A percentile compares a stretch with the other conserved stretches of the same genome.
Evolutionary conservation across 64 coral and sea anemone species (phyloP).

Genomic region (Astreopora myriophthalma): DNA sequence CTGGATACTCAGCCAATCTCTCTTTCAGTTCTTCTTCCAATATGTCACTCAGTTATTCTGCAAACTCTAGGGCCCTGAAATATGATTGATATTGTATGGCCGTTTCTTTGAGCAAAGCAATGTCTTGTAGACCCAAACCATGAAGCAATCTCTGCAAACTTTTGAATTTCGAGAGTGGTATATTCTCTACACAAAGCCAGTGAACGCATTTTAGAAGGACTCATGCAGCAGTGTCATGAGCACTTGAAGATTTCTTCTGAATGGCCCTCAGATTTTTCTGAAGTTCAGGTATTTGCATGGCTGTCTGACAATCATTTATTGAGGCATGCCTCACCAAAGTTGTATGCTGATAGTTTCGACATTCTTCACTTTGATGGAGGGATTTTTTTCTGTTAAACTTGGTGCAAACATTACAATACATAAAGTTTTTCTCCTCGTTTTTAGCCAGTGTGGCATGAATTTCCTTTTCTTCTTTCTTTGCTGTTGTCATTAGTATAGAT

Average conservation of each 20-base stretch:
- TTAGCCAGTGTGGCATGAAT: neutral
- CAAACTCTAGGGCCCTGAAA: neutral
- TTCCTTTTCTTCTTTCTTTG: neutral
- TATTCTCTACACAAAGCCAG: conserved; percentile 43
- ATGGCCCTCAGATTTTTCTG: neutral
- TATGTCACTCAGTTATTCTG: neutral
- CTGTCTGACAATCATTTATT: neutral
- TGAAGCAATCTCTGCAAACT: conserved; percentile 21
- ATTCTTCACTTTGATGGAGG: neutral
- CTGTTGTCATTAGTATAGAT: neutral
- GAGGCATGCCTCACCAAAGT: neutral
- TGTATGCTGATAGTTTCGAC: neutral
- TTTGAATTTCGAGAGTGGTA: conserved; percentile 49
- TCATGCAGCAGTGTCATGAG: neutral
- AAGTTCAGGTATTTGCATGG: neutral
- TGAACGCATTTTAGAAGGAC: conserved; percentile 48
- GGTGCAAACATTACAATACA: neutral
- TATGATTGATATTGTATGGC: conserved; percentile 52
- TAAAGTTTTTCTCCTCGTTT: conserved; percentile 1
- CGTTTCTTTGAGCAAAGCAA: conserved; percentile 45
- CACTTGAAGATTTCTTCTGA: neutral
- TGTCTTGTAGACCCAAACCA: conserved; percentile 45
- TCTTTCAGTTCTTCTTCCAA: neutral
- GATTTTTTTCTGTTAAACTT: neutral
- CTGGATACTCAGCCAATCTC: neutral